Conservation (phyloP, 2,888 invertebrate species). For the Xanthorhoe spadicearia region DNA sequence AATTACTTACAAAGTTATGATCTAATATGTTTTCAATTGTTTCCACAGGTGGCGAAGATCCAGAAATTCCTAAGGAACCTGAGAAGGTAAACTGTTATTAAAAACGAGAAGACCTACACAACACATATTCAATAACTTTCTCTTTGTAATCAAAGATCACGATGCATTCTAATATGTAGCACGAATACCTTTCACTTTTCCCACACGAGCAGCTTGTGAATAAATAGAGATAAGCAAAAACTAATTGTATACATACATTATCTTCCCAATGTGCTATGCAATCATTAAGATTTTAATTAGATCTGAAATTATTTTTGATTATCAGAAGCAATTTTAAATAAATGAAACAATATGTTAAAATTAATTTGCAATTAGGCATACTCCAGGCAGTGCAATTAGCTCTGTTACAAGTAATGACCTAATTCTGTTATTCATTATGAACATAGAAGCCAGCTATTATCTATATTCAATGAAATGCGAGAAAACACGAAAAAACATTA, state of each 20-base stretch:
- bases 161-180: constrained; percentile 6
- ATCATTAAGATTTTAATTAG: not conserved
- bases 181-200: constrained; percentile 14
- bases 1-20: no score
- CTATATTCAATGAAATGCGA: no score
- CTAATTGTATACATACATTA: not conserved
- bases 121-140: constrained; percentile 7
- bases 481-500: no score
- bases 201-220: not conserved
- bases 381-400: no score
- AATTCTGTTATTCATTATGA: no score
- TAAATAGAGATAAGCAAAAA: not conserved
- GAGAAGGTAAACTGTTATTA: constrained; percentile 59
- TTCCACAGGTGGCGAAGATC: constrained; percentile 74
- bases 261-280: not conserved
- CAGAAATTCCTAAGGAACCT: constrained; percentile 66
- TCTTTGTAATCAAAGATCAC: not conserved
- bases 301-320: not conserved
- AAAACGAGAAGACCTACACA: not conserved
- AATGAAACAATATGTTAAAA: no score
- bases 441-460: no score
- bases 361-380: no score
- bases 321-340: not conserved
- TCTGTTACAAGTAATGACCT: no score
- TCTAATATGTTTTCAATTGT: not conserved